Evolutionary conservation across 1,140 invertebrate species (phyloP).

Genomic region (Mya arenaria): DNA sequence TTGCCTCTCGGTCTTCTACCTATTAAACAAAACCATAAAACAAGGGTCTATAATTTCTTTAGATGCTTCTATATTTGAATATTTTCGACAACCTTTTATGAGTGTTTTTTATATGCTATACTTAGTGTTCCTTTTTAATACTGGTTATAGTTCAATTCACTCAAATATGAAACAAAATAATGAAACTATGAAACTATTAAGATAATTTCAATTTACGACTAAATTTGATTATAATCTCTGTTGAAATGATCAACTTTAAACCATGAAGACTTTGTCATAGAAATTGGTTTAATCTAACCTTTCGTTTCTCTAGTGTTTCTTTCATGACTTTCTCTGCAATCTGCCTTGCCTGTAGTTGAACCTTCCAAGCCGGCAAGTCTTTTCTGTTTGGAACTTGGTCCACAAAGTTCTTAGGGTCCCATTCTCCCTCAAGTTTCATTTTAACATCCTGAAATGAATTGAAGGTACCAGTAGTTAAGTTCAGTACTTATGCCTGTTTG

Average conservation of each 20-base stretch:
- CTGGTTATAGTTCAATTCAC: too few relatives aligned
- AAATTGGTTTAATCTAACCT: slow-evolving; percentile 62
- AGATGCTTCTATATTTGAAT: too few relatives aligned
- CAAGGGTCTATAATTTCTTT: too few relatives aligned
- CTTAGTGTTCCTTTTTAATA: too few relatives aligned
- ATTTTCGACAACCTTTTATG: too few relatives aligned
- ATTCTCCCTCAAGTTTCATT: slow-evolving; percentile 59
- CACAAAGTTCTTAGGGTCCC: slow-evolving; percentile 72
- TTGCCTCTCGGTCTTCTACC: slow-evolving; percentile 58
- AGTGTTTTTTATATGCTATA: too few relatives aligned
- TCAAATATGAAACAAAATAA: too few relatives aligned
- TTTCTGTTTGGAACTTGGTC: slow-evolving; percentile 93
- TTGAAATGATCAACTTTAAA: neutral
- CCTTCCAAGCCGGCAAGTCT: slow-evolving; percentile 95
- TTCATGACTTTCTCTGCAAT: slow-evolving; percentile 94
- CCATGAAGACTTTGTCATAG: neutral
- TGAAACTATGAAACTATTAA: too few relatives aligned
- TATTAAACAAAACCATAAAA: too few relatives aligned
- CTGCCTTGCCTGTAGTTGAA: slow-evolving; percentile 96
- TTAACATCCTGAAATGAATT: slow-evolving; percentile 16
- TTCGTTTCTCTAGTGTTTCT: slow-evolving; percentile 89
- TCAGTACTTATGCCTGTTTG: too few relatives aligned
- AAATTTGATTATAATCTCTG: neutral
- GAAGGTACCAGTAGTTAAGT: too few relatives aligned
- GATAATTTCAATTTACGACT: too few relatives aligned